Evolutionary conservation across 2,113 vertebrate genomes (phyloP).

Genomic region (Proterorhinus semilunaris): DNA sequence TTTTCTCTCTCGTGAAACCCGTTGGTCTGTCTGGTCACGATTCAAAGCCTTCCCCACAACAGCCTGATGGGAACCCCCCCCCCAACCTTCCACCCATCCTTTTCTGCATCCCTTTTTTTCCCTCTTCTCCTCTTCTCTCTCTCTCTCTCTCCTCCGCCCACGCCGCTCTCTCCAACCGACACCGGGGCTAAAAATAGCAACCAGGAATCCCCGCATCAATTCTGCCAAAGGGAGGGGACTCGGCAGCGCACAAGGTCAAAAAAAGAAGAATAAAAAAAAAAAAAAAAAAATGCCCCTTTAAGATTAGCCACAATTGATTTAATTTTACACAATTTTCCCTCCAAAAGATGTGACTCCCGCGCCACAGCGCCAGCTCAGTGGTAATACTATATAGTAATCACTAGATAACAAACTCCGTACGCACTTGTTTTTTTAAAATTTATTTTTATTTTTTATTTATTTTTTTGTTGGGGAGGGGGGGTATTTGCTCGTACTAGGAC

Average conservation of each 20-base stretch:
- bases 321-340: not conserved
- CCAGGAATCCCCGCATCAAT: conserved; percentile 78
- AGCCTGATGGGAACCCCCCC: conserved; percentile 64
- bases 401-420: too few species aligned
- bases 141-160: conserved; percentile 66
- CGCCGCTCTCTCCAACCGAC: conserved; percentile 66
- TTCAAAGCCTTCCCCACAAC: conserved; percentile 60
- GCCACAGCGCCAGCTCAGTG: too few species aligned
- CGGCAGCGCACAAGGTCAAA: conserved; percentile 72
- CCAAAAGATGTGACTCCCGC: too few species aligned
- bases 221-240: conserved; percentile 47
- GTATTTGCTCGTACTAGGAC: not conserved
- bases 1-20: not conserved
- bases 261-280: not conserved
- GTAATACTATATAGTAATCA: too few species aligned
- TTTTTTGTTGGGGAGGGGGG: not conserved
- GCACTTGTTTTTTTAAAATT: too few species aligned
- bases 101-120: not conserved
- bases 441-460: not conserved
- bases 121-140: conserved; percentile 5
- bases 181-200: conserved; percentile 73
- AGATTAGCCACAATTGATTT: not conserved
- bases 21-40: conserved; percentile 70
- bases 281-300: conserved; percentile 1
- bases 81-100: conserved; percentile 8